phyloP scores from a whole-genome alignment of 1,140 invertebrate genomes.

The Aricia agestis region DNA sequence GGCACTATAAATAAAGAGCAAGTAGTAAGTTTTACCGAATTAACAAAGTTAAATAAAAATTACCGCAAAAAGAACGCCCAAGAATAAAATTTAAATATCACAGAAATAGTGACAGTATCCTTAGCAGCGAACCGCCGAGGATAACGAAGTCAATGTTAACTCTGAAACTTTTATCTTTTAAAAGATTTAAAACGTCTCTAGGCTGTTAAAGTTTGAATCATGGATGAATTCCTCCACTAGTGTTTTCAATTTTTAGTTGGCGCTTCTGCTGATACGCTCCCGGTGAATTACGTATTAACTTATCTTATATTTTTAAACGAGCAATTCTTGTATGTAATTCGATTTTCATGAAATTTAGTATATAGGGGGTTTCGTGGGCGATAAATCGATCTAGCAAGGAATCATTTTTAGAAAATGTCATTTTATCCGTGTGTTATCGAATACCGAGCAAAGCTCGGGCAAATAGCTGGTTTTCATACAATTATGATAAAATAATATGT shows the following conservation, averaged over 20 bases:
- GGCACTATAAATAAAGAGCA: neutral
- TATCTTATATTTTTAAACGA: too few relatives aligned
- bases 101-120: neutral
- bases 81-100: neutral
- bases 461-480: too few relatives aligned
- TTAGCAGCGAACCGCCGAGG: neutral
- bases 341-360: too few relatives aligned
- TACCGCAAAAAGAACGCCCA: too few relatives aligned
- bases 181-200: neutral
- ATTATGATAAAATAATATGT: too few relatives aligned
- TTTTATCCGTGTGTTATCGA: too few relatives aligned
- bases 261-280: neutral
- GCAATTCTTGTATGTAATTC: too few relatives aligned
- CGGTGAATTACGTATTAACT: too few relatives aligned
- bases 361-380: too few relatives aligned
- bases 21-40: neutral
- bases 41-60: neutral
- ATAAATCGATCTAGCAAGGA: too few relatives aligned
- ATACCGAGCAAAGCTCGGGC: too few relatives aligned
- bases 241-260: neutral
- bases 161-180: neutral
- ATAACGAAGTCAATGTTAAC: neutral
- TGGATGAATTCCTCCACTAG: neutral
- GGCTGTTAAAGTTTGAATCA: slow-evolving; percentile 8
- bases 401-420: too few relatives aligned